Percentiles rank a stretch among this genome's conserved stretches.
phyloP scores from a whole-genome alignment of 2,797 vertebrate species.

The Sciurus vulgaris region DNA sequence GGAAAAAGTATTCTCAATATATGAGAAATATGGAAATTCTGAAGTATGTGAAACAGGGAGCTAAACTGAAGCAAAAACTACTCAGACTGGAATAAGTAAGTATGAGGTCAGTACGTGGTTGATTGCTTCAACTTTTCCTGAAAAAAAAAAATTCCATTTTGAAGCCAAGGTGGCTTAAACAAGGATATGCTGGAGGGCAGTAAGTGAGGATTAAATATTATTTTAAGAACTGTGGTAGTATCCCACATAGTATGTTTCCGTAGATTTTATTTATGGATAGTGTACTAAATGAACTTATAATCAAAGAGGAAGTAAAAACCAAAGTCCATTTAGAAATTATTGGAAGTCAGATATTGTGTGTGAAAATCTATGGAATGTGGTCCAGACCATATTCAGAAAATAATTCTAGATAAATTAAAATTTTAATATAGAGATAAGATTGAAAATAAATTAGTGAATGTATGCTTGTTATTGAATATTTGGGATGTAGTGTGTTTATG shows the following conservation, averaged over 20 bases:
- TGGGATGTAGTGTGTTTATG: neutral
- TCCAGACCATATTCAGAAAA: conserved; percentile 17
- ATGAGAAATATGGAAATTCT: neutral
- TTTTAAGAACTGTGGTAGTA: neutral
- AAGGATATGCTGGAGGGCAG: neutral
- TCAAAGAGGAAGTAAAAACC: neutral
- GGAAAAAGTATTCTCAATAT: neutral
- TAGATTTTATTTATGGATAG: neutral
- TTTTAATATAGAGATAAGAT: neutral
- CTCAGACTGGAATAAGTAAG: neutral
- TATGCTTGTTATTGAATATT: neutral
- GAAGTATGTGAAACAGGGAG: neutral
- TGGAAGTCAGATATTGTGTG: neutral
- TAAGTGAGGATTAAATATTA: neutral
- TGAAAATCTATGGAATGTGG: neutral
- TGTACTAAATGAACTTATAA: neutral
- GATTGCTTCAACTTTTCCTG: neutral
- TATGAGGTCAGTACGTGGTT: neutral
- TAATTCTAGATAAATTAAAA: neutral
- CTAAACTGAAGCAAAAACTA: neutral
- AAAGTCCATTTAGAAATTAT: neutral
- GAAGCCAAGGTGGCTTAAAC: neutral
- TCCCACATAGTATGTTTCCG: neutral
- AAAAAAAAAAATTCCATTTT: neutral
- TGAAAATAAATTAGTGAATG: neutral